Percentiles rank a stretch among this genome's conserved stretches.
These are phyloP conservation scores for Tetraneura akinire DNA, from an alignment of 1,140 invertebrate species.

Conservation along the genomic window DNA sequence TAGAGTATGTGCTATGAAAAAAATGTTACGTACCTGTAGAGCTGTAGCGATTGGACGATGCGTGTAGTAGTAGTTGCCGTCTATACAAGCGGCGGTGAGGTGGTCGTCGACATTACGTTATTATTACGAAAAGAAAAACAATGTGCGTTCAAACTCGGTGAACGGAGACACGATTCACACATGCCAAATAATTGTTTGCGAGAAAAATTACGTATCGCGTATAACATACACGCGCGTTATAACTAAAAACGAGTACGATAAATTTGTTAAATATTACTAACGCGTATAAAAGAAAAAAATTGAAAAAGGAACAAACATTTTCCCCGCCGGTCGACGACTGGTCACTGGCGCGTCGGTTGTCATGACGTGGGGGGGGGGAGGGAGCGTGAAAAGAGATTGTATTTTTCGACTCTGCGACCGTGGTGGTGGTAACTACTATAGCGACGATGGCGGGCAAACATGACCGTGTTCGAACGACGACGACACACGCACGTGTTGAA, in stretches of 20 bases:
- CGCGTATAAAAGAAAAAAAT: not conserved
- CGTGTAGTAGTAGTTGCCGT: no score
- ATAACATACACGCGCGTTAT: not conserved
- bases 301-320: not conserved
- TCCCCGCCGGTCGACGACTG: not conserved
- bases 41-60: no score
- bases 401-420: not conserved
- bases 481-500: not conserved
- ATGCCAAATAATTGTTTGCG: no score
- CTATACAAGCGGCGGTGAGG: not conserved
- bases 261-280: no score
- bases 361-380: no score
- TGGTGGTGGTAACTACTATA: constrained; percentile 3
- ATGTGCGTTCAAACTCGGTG: no score
- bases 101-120: not conserved
- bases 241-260: not conserved
- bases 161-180: no score
- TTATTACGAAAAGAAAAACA: no score
- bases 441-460: not conserved
- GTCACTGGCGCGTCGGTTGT: not conserved
- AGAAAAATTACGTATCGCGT: no score
- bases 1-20: no score
- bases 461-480: not conserved
- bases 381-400: not conserved
- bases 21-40: no score